Evolutionary conservation across 1,140 invertebrate species (phyloP), one percentile per base, ranked within the genome.

Genomic region (Zaprionus inermis): DNA sequence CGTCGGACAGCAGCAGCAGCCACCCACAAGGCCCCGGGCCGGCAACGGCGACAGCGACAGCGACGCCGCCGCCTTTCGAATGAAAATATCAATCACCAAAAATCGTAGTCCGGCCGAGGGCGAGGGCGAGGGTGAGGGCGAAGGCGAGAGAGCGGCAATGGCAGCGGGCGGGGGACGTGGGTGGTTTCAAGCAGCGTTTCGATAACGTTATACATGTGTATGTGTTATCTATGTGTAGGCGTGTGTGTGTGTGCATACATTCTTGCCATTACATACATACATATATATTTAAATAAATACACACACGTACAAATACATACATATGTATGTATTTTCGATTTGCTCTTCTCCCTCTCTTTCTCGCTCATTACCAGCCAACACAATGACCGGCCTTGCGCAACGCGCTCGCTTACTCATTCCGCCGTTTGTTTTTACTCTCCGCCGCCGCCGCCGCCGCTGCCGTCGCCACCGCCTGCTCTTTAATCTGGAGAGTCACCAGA

Each of bases 321-420:
- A 12, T 28, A 36, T 49, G 14, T 24, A 51, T 18, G 22, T 36
- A 63, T 72, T 66, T 59, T 72, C 59, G 66, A 60, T 69, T 63
- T 61, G 57, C 60, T 78, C 60, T 71, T 72, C 78, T 77, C 61
- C 68, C 51, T 64, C 34, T 69, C 30, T 86, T 73, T 60, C 78
- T 46, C 68, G 77, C 56, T 41, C 74, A 84, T 77, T 64, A 60
- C 22, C 69, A 65, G 12, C 66, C 57, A 71, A 57, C 56, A 76
- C 57, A 79, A 69, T 70, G 51, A 41, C 76, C 81, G 83, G 83
- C 83, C 83, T 86, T 86, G 83, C 83, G 83, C 84, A 86, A 86
- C 83, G 83, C 58, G 79, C 83, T 86, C 82, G 83, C 79, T 86
- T 86, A 73, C 79, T 80, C 79, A 80, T 63, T 65, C 63, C 54